These are phyloP conservation scores for Baronia brevicornis DNA, from an alignment of 2,888 invertebrate genomes.

Conservation along the genomic window DNA sequence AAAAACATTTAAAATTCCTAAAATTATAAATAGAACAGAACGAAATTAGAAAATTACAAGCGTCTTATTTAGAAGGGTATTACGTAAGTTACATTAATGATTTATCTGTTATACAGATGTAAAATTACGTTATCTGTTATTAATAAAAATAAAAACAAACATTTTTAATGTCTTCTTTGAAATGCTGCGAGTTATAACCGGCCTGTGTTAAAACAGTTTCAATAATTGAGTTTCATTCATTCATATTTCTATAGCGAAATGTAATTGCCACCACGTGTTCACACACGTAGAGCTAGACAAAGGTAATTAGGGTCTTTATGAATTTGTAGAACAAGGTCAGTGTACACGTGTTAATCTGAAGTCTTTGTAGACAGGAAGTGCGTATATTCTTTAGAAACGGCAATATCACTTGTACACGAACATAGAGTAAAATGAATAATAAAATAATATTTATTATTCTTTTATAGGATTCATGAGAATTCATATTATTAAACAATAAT, in stretches of 20 bases:
- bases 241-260: conserved; percentile 19
- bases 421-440: conserved; percentile 1
- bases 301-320: conserved; percentile 48
- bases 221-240: conserved; percentile 15
- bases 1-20: too few species aligned
- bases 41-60: too few species aligned
- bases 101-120: background rate
- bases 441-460: too few species aligned
- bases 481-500: too few species aligned
- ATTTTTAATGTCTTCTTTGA: conserved; percentile 9
- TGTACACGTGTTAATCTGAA: conserved; percentile 37
- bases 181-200: conserved; percentile 4
- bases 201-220: conserved; percentile 8
- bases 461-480: too few species aligned
- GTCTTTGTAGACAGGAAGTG: conserved; percentile 12
- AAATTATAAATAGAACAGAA: too few species aligned
- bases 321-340: conserved; percentile 40
- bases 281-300: conserved; percentile 38
- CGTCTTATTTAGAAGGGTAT: too few species aligned
- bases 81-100: background rate
- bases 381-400: conserved; percentile 1
- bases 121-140: conserved; percentile 3
- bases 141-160: conserved; percentile 6
- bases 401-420: conserved; percentile 7
- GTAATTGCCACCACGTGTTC: conserved; percentile 27